Evolutionary conservation across 2,888 invertebrate genomes (phyloP).

Genomic region (Acrobasis repandana): DNA sequence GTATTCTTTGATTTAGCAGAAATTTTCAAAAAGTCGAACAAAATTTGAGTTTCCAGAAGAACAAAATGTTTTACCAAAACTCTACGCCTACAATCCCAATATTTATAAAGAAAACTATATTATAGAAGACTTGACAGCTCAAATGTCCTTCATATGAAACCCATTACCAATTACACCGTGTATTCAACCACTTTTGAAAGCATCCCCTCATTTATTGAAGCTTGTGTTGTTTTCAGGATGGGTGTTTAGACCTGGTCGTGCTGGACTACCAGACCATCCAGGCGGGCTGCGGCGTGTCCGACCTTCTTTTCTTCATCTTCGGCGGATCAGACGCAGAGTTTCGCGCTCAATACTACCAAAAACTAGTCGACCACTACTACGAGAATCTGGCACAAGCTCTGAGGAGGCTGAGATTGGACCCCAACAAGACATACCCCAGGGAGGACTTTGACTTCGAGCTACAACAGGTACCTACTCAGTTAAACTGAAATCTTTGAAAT

Average conservation of each 20-base stretch:
- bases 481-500: too few species aligned
- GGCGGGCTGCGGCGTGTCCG: slow-evolving; percentile 31
- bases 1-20: slow-evolving; percentile 48
- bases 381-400: slow-evolving; percentile 35
- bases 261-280: slow-evolving; percentile 44
- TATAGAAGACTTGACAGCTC: slow-evolving; percentile 52
- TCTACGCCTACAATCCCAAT: slow-evolving; percentile 45
- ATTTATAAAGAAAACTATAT: slow-evolving; percentile 55
- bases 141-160: background rate
- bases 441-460: slow-evolving; percentile 42
- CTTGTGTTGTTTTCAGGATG: slow-evolving; percentile 37
- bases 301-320: slow-evolving; percentile 45
- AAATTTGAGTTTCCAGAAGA: too few species aligned
- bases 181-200: background rate
- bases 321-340: slow-evolving; percentile 44
- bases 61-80: slow-evolving; percentile 44
- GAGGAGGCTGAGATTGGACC: slow-evolving; percentile 33
- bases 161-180: too few species aligned
- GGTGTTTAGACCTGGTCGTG: slow-evolving; percentile 33
- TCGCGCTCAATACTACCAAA: slow-evolving; percentile 34
- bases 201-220: background rate
- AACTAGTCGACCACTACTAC: slow-evolving; percentile 44
- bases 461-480: slow-evolving; percentile 33
- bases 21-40: slow-evolving; percentile 39
- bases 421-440: slow-evolving; percentile 37